phyloP scores from a whole-genome alignment of 2,888 invertebrate genomes.

The Adelognathus sp. region DNA sequence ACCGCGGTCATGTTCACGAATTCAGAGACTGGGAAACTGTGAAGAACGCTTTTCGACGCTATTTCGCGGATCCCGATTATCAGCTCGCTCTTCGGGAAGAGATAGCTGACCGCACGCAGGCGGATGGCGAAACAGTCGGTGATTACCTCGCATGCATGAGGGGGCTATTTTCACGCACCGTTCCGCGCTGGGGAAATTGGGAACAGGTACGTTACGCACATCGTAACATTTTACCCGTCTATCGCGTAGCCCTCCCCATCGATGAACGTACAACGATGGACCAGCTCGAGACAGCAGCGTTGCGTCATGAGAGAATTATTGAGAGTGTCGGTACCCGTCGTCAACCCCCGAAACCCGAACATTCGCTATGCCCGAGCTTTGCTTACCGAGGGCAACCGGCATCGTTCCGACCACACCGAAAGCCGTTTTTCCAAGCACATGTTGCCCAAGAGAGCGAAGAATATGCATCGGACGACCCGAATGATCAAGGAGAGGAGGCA shows the following conservation, averaged over 20 bases:
- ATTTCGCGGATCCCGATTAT: conserved; percentile 31
- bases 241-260: neutral
- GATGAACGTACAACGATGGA: neutral
- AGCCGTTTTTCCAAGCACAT: neutral
- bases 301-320: neutral
- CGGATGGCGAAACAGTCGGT: neutral
- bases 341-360: conserved; percentile 5
- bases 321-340: neutral
- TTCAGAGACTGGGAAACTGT: neutral
- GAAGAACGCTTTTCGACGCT: neutral
- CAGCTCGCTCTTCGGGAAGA: conserved; percentile 18
- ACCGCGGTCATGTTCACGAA: neutral
- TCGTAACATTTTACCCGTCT: neutral
- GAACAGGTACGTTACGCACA: conserved; percentile 4
- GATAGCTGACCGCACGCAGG: neutral
- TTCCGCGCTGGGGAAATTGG: neutral
- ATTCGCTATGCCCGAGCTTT: conserved; percentile 29
- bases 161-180: neutral
- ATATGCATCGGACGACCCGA: neutral
- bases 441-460: neutral
- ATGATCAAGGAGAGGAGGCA: neutral
- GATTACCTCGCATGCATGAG: conserved; percentile 22
- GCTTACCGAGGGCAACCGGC: neutral
- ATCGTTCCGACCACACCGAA: neutral
- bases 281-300: neutral